Evolutionary conservation across 2,113 vertebrate species (phyloP).

Genomic region (Sterrhoptilus dennistouni): DNA sequence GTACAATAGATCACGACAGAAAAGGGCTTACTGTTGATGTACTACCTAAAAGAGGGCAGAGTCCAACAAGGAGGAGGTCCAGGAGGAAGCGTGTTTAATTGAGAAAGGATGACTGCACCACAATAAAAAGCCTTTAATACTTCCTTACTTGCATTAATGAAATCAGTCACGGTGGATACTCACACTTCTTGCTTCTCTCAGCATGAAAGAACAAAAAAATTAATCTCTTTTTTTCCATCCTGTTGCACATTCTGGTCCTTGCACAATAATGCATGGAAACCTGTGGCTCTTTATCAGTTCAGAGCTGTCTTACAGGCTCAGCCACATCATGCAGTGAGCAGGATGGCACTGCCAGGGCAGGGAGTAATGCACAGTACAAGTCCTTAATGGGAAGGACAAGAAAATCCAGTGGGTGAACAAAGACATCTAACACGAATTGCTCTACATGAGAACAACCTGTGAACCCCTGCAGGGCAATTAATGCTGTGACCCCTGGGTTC

Average conservation of each 20-base stretch:
- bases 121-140: background rate
- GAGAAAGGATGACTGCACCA: background rate
- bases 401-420: background rate
- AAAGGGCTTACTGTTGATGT: background rate
- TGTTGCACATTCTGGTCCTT: background rate
- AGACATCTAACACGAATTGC: background rate
- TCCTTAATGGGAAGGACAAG: background rate
- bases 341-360: background rate
- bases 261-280: background rate
- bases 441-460: fast-evolving
- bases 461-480: background rate
- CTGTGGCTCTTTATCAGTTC: background rate
- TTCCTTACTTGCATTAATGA: background rate
- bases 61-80: background rate
- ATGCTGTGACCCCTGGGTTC: background rate
- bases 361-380: background rate
- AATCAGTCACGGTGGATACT: background rate
- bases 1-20: constrained; percentile 8
- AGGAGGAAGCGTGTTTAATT: background rate
- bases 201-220: background rate
- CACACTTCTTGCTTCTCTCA: background rate
- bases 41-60: background rate
- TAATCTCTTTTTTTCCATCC: background rate
- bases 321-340: fast-evolving
- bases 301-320: background rate